Evolutionary conservation across 2,888 invertebrate genomes (phyloP).

Genomic region (Epinotia brunnichana): DNA sequence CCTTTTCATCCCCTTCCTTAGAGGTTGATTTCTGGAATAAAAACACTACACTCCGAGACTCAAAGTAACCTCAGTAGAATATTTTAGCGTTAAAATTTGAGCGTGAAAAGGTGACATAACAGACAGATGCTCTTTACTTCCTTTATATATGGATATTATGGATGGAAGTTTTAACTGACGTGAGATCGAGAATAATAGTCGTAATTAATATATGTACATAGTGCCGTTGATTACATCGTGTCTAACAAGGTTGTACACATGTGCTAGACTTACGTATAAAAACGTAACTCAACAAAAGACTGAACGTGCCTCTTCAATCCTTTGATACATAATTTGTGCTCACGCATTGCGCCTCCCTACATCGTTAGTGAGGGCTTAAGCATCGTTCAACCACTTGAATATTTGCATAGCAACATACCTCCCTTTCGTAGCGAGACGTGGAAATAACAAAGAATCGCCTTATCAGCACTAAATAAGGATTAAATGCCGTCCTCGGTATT

Average conservation of each 20-base stretch:
- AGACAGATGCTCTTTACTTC: no score
- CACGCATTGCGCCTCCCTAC: constrained; percentile 54
- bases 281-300: background rate
- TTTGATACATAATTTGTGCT: constrained; percentile 35
- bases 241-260: background rate
- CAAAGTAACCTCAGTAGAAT: background rate
- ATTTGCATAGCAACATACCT: constrained; percentile 56
- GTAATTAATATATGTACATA: background rate
- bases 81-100: background rate
- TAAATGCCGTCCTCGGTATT: constrained; percentile 29
- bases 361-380: constrained; percentile 62
- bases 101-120: background rate
- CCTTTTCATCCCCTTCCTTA: no score
- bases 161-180: background rate
- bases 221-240: background rate
- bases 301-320: constrained; percentile 32
- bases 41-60: no score
- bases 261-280: constrained; percentile 5
- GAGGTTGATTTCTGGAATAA: no score
- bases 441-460: constrained; percentile 43
- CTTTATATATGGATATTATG: no score
- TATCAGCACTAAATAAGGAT: constrained; percentile 48
- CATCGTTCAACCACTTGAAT: constrained; percentile 57
- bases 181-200: background rate
- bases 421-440: constrained; percentile 43